These are phyloP conservation scores for Sinodicranocentrus sp. DNA, from an alignment of 2,888 invertebrate genomes.

Conservation along the genomic window DNA sequence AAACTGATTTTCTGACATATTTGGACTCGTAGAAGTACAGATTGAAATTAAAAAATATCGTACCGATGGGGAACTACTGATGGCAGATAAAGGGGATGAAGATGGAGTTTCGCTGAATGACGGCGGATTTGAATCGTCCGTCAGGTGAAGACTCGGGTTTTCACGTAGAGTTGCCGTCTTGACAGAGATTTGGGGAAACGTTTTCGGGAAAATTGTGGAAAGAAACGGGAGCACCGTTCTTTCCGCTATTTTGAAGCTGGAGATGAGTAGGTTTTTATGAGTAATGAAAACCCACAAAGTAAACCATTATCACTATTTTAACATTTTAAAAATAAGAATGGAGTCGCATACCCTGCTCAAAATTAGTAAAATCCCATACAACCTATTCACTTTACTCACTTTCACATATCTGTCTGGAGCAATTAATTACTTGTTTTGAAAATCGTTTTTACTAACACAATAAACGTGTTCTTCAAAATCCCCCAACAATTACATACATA, in stretches of 20 bases:
- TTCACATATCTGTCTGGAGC: no score
- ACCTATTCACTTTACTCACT: no score
- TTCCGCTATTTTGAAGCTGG: slow-evolving; percentile 35
- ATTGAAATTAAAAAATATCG: no score
- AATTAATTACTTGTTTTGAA: no score
- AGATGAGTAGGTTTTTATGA: slow-evolving; percentile 21
- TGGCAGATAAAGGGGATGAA: slow-evolving; percentile 80
- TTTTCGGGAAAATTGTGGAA: slow-evolving; percentile 62
- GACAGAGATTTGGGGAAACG: slow-evolving; percentile 75
- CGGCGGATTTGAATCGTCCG: slow-evolving; percentile 79
- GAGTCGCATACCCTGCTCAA: no score
- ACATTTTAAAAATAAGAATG: no score
- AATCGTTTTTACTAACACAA: no score
- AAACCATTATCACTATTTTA: neutral
- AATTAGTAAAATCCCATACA: no score
- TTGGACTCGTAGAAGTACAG: no score
- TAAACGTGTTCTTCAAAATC: no score
- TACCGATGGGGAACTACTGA: slow-evolving; percentile 78
- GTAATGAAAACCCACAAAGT: slow-evolving; percentile 4
- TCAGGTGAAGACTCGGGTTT: slow-evolving; percentile 79
- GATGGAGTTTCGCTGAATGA: slow-evolving; percentile 81
- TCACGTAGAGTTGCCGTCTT: slow-evolving; percentile 81
- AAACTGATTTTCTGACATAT: no score
- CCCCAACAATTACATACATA: no score
- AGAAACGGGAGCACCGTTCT: slow-evolving; percentile 60